Percentiles rank a stretch among this genome's conserved stretches.
Evolutionary conservation across 2,113 vertebrate genomes (phyloP).

Genomic region (Muntiacus reevesi): DNA sequence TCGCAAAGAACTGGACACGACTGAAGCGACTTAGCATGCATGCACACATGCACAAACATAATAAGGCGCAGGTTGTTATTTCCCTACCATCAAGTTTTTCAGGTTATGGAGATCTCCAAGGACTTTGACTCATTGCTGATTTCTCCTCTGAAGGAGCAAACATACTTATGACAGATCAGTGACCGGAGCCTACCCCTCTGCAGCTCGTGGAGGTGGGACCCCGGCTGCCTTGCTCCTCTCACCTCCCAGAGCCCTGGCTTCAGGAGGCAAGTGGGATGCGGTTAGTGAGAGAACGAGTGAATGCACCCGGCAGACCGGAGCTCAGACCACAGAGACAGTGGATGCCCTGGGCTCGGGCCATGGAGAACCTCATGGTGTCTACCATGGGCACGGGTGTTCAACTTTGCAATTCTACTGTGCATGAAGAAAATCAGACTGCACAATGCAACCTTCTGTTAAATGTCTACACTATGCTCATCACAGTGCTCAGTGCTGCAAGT

Average conservation of each 20-base stretch:
- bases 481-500: neutral
- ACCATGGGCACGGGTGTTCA: neutral
- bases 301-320: neutral
- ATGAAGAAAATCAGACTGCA: neutral
- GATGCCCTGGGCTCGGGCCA: fast-evolving
- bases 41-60: neutral
- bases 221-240: neutral
- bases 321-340: neutral
- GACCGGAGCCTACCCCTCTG: neutral
- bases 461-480: neutral
- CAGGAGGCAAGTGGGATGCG: fast-evolving
- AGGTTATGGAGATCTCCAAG: neutral
- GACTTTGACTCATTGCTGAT: neutral
- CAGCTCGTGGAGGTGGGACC: neutral
- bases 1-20: fast-evolving
- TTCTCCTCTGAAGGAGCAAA: neutral
- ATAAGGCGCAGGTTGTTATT: neutral
- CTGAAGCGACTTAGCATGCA: neutral
- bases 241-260: neutral
- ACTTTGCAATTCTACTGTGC: neutral
- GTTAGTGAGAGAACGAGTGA: neutral
- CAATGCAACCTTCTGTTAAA: neutral
- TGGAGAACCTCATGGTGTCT: neutral
- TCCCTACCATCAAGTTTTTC: neutral
- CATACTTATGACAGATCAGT: neutral